Evolutionary conservation across 2,888 invertebrate species (phyloP), one percentile per base, ranked within the genome.

Genomic region (Hyalella azteca): DNA sequence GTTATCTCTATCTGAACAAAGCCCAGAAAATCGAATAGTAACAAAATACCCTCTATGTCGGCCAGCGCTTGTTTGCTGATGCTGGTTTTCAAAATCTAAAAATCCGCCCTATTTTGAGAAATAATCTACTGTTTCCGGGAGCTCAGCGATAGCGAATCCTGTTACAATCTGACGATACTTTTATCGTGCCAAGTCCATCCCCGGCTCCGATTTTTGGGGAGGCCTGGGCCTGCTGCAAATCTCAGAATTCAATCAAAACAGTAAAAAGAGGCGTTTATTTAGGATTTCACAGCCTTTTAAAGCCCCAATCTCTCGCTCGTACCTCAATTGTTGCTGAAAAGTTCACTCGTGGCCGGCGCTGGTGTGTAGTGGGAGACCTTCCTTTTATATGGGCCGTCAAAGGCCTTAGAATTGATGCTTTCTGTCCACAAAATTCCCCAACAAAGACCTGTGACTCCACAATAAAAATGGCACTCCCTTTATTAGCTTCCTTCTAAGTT

Each of bases 221-320:
- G 32, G 59, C 59, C 32, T 59, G 32, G 22, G 36, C 32, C 36
- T 19, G 66, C 66, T 36, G 36, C 32, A 66, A 66, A 66, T 66
- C 36, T 66, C 66, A 19, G 36, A 36, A 36, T 36, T 29, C 66
- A 36, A 66, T 66, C 66, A 66, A 66, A 66, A 66, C 66, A 66
- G 19, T 15, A 19, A 66, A 66, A 13, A 9, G 66, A 19, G 19
- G 66, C 66, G 32, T 66, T 66, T 66, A 66, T 66, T 66, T 66
- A 32, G 29, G 36, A 66, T 66, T 66, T 66, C 66, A 66, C 66
- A 36, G 36, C 66, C 66, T 66, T 66, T 66, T 66, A 36, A 66
- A 36, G 66, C 66, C 32, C 36, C 66, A 66, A 66, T 66, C 32
- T 66, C 66, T 66, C 66, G 66, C 29, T 66, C 36, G 66, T 66